These are phyloP conservation scores for Troglohyphantes excavatus DNA, from an alignment of 2,888 invertebrate species.

Conservation along the genomic window DNA sequence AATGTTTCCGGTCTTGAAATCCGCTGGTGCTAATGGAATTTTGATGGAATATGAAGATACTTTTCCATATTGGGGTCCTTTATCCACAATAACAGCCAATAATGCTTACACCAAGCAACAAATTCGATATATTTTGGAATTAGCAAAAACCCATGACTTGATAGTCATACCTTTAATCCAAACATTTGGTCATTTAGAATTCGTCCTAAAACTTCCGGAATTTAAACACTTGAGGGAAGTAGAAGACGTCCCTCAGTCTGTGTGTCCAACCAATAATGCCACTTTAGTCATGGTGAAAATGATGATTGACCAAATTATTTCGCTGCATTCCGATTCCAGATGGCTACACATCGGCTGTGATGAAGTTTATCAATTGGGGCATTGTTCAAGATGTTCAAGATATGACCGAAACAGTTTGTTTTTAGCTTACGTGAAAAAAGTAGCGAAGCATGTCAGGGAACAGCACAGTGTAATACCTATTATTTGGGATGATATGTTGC, in stretches of 20 bases:
- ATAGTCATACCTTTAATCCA: slow-evolving; percentile 86
- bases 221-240: slow-evolving; percentile 88
- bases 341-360: slow-evolving; percentile 89
- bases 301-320: slow-evolving; percentile 82
- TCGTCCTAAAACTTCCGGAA: slow-evolving; percentile 88
- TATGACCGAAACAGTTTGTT: slow-evolving; percentile 80
- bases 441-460: slow-evolving; percentile 86
- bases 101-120: slow-evolving; percentile 83
- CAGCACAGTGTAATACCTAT: slow-evolving; percentile 86
- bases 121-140: slow-evolving; percentile 81
- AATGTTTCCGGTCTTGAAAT: slow-evolving; percentile 78
- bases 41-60: slow-evolving; percentile 87
- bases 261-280: slow-evolving; percentile 84
- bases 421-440: slow-evolving; percentile 85
- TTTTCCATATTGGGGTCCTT: slow-evolving; percentile 85
- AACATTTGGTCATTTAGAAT: slow-evolving; percentile 86
- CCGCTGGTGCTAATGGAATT: slow-evolving; percentile 82
- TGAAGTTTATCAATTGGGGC: slow-evolving; percentile 88
- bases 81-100: slow-evolving; percentile 83
- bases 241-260: slow-evolving; percentile 86
- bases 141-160: slow-evolving; percentile 82
- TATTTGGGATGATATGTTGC: slow-evolving; percentile 92
- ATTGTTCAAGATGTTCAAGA: slow-evolving; percentile 85
- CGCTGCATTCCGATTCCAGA: slow-evolving; percentile 79
- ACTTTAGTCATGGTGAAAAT: slow-evolving; percentile 81